phyloP scores from a whole-genome alignment of 53 echinoderm and acorn worm species.

The Patiria pectinifera region DNA sequence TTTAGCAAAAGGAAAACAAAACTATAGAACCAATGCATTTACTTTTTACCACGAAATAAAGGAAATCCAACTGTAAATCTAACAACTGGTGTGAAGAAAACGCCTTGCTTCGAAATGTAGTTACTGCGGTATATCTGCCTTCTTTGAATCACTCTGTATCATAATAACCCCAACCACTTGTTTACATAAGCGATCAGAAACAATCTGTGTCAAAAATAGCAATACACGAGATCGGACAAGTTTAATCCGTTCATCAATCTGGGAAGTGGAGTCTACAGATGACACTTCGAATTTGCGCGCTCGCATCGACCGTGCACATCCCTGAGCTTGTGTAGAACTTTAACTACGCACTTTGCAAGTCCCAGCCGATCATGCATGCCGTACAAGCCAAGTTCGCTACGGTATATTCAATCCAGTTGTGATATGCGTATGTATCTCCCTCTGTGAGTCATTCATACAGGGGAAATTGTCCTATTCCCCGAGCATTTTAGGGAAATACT shows the following conservation, averaged over 20 bases:
- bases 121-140: not conserved
- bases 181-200: slow-evolving; percentile 18
- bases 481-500: slow-evolving; percentile 13
- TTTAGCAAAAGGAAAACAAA: too few relatives aligned
- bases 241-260: not conserved
- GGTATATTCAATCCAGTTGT: not conserved
- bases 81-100: too few relatives aligned
- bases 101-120: too few relatives aligned
- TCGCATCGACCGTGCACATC: not conserved
- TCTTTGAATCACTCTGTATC: not conserved
- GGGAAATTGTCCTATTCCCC: slow-evolving; percentile 19
- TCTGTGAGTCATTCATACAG: not conserved
- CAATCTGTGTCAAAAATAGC: not conserved
- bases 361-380: not conserved
- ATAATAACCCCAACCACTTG: not conserved
- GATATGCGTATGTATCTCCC: not conserved
- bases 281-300: slow-evolving; percentile 18
- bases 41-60: too few relatives aligned
- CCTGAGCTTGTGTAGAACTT: not conserved
- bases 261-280: not conserved
- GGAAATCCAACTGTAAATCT: too few relatives aligned
- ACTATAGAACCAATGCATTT: too few relatives aligned
- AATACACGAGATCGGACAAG: not conserved
- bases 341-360: not conserved
- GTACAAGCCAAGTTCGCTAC: not conserved